Percentiles rank a stretch among this genome's conserved stretches.
These are phyloP conservation scores for Glaucidium brasilianum DNA, from an alignment of 2,113 vertebrate species.

Conservation along the genomic window DNA sequence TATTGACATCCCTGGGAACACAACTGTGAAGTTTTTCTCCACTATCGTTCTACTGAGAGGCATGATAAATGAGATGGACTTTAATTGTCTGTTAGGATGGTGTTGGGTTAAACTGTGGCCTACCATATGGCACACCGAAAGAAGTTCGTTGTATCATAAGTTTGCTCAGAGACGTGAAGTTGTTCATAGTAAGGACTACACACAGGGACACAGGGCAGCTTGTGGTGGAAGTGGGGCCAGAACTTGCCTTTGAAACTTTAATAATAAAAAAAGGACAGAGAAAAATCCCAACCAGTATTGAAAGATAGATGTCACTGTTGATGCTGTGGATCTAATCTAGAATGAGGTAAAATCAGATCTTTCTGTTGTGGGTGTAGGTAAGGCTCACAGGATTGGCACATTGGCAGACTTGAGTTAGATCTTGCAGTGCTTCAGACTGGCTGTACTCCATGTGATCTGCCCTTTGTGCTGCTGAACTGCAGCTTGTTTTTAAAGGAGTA, in stretches of 20 bases:
- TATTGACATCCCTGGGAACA: background rate
- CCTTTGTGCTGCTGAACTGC: background rate
- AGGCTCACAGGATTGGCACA: fast-evolving
- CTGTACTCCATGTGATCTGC: background rate
- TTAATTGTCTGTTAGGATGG: background rate
- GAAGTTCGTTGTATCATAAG: background rate
- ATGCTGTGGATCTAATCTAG: background rate
- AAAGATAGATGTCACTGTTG: background rate
- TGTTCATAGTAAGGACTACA: background rate
- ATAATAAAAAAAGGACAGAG: background rate
- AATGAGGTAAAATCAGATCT: background rate
- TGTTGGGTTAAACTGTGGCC: background rate
- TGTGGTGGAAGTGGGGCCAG: background rate
- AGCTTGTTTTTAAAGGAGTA: background rate
- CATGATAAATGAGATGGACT: background rate
- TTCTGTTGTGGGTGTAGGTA: background rate
- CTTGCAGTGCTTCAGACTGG: background rate
- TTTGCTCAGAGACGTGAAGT: background rate
- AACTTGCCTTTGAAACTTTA: background rate
- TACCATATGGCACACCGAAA: background rate
- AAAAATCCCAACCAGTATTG: background rate
- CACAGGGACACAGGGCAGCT: background rate
- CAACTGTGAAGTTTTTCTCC: background rate
- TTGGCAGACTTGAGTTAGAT: background rate
- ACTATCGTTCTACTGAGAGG: background rate